phyloP scores from a whole-genome alignment of 2,888 invertebrate genomes.

The Halocaridina rubra region DNA sequence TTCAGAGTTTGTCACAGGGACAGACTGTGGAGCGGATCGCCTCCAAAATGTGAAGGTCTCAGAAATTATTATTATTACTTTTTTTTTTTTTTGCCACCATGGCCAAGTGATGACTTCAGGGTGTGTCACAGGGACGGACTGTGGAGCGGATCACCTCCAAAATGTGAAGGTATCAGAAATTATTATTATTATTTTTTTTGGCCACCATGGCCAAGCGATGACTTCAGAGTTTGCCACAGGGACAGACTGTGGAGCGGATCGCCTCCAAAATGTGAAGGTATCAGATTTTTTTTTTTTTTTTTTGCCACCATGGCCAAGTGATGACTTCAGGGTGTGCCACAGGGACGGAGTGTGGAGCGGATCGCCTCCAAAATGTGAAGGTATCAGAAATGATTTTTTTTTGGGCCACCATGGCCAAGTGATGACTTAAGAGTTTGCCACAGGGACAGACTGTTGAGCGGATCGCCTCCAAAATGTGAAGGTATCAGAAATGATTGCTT shows the following conservation, averaged over 20 bases:
- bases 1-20: constrained; percentile 81
- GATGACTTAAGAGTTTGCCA: constrained; percentile 79
- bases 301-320: too few relatives aligned
- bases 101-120: constrained; percentile 81
- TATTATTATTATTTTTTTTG: too few relatives aligned
- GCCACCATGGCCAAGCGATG: too few relatives aligned
- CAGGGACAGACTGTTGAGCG: constrained; percentile 85
- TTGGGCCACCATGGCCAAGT: too few relatives aligned
- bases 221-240: constrained; percentile 79
- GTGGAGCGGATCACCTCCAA: constrained; percentile 87
- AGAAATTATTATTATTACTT: too few relatives aligned
- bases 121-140: constrained; percentile 80
- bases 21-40: constrained; percentile 84
- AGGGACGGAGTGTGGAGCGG: constrained; percentile 87
- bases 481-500: too few relatives aligned
- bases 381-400: too few relatives aligned
- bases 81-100: too few relatives aligned
- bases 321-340: constrained; percentile 80
- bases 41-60: constrained; percentile 88
- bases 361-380: constrained; percentile 86
- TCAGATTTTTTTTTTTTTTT: too few relatives aligned
- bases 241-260: constrained; percentile 85
- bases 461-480: constrained; percentile 86
- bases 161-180: constrained; percentile 79
- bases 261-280: constrained; percentile 85